phyloP scores from a whole-genome alignment of 1,140 invertebrate species.

The Achroia grisella region DNA sequence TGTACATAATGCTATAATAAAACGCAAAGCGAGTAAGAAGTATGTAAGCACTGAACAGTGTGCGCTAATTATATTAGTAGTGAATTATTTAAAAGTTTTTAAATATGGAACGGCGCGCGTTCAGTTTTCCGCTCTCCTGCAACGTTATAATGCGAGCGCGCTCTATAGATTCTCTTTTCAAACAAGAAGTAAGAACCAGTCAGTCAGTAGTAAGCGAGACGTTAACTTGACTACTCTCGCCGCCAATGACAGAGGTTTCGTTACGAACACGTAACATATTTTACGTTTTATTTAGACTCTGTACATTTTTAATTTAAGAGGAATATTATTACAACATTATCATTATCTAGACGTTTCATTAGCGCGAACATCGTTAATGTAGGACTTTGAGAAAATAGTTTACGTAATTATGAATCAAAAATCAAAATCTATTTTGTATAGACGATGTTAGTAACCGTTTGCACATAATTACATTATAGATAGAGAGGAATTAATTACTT shows the following conservation, averaged over 20 bases:
- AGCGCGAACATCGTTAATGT: too few relatives aligned
- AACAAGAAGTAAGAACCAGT: background rate
- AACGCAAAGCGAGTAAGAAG: too few relatives aligned
- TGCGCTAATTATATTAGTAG: background rate
- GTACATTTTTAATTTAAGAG: too few relatives aligned
- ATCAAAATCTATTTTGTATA: too few relatives aligned
- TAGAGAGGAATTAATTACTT: too few relatives aligned
- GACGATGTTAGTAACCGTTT: background rate
- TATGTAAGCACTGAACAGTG: too few relatives aligned
- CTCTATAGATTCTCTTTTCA: slow-evolving; percentile 15
- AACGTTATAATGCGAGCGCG: slow-evolving; percentile 11
- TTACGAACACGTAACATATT: background rate
- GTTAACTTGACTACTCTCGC: background rate
- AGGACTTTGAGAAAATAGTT: too few relatives aligned
- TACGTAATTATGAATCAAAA: too few relatives aligned
- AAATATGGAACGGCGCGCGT: slow-evolving; percentile 4
- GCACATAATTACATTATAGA: too few relatives aligned
- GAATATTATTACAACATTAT: background rate
- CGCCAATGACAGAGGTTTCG: slow-evolving; percentile 4
- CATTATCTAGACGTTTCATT: too few relatives aligned
- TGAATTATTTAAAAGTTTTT: slow-evolving; percentile 7
- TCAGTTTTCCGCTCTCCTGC: slow-evolving; percentile 5
- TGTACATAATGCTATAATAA: too few relatives aligned
- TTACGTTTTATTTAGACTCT: too few relatives aligned
- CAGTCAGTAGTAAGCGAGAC: background rate